A percentile compares a stretch with the other conserved stretches of the same genome.
Conservation (phyloP, 2,888 invertebrate genomes). For the Brenthis ino region DNA sequence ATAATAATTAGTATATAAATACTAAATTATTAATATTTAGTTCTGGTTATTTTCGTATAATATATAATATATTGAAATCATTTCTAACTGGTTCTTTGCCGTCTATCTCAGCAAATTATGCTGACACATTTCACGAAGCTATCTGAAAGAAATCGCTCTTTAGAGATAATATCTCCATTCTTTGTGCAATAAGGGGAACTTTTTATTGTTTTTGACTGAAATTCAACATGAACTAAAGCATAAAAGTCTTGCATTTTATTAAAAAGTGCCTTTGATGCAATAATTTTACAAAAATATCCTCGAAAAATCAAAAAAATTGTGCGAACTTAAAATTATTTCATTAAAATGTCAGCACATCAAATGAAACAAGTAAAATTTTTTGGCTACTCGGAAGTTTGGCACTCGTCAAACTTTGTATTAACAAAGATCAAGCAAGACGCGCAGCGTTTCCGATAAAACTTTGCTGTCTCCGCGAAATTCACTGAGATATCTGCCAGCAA, state of each 20-base stretch:
- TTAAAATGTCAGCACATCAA: conserved; percentile 15
- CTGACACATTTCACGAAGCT: conserved; percentile 20
- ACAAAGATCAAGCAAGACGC: conserved; percentile 57
- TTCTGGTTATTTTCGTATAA: too few species aligned
- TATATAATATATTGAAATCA: background rate
- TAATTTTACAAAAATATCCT: conserved; percentile 7
- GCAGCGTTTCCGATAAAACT: conserved; percentile 59
- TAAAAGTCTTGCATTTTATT: conserved; percentile 19
- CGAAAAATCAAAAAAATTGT: background rate
- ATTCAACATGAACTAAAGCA: conserved; percentile 20
- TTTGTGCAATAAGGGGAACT: conserved; percentile 24
- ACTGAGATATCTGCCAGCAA: conserved; percentile 56
- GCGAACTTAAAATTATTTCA: conserved; percentile 8
- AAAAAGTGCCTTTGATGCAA: conserved; percentile 8
- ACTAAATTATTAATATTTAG: too few species aligned
- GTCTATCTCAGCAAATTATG: conserved; percentile 19
- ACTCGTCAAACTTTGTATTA: conserved; percentile 56
- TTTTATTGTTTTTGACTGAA: conserved; percentile 21
- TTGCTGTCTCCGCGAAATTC: conserved; percentile 58
- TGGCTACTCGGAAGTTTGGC: conserved; percentile 44
- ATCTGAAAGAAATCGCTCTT: conserved; percentile 22
- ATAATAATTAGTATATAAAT: too few species aligned
- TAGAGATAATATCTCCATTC: conserved; percentile 22
- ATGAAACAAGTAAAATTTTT: conserved; percentile 15
- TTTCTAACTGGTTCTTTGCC: conserved; percentile 7